phyloP scores from a whole-genome alignment of 2,888 invertebrate species.

The Crioceris asparagi region DNA sequence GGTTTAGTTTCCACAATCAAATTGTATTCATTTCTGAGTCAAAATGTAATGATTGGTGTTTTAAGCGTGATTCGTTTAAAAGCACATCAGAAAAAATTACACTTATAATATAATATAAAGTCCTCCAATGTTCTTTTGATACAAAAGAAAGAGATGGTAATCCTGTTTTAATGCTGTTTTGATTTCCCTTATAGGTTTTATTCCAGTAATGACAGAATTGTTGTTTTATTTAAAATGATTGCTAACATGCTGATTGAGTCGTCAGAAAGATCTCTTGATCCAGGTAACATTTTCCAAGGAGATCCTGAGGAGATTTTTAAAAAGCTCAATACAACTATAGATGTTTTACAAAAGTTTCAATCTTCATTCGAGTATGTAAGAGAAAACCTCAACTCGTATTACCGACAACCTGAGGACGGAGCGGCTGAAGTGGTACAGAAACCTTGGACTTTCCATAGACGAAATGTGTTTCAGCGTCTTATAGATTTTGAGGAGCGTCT shows the following conservation, averaged over 20 bases:
- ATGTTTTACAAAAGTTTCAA: slow-evolving; percentile 28
- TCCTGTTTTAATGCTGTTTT: too few species aligned
- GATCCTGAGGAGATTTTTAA: slow-evolving; percentile 44
- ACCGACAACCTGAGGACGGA: slow-evolving; percentile 22
- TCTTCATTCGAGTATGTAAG: slow-evolving; percentile 42
- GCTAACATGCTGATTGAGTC: slow-evolving; percentile 72
- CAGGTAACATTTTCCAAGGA: slow-evolving; percentile 72
- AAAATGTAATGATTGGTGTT: too few species aligned
- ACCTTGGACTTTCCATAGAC: slow-evolving; percentile 65
- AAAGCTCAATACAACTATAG: slow-evolving; percentile 27
- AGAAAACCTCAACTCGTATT: slow-evolving; percentile 36
- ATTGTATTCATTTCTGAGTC: too few species aligned
- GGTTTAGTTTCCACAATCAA: too few species aligned
- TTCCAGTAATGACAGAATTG: slow-evolving; percentile 43
- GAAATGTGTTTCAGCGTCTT: slow-evolving; percentile 58
- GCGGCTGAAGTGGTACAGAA: slow-evolving; percentile 45
- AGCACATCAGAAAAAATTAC: too few species aligned
- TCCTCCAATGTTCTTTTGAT: too few species aligned
- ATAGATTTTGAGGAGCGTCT: slow-evolving; percentile 54
- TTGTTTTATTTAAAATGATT: slow-evolving; percentile 65
- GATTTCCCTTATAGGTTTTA: slow-evolving; percentile 33
- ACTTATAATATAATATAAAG: too few species aligned
- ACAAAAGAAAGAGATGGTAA: too few species aligned
- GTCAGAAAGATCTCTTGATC: slow-evolving; percentile 63
- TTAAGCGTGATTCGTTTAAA: too few species aligned